These are phyloP conservation scores for Bos taurus DNA, from an alignment of 2,113 vertebrate genomes.

Conservation along the genomic window ARS-UCD2.0 NC_037333.1:7890001-7890500, in stretches of 20 bases:
- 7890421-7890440: background rate
- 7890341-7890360: background rate
- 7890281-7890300: background rate
- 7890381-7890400: background rate
- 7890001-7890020: background rate
- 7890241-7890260: background rate
- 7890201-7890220: background rate
- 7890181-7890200: background rate
- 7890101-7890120: background rate
- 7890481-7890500: background rate
- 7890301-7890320: background rate
- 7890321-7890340: background rate
- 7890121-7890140: background rate
- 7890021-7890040: background rate
- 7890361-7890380: background rate
- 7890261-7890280: background rate
- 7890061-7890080: background rate
- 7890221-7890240: background rate
- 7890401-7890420: background rate
- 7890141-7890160: background rate
- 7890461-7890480: background rate
- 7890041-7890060: background rate
- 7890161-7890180: background rate
- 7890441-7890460: background rate
- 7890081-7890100: background rate